A percentile compares a stretch with the other conserved stretches of the same genome.
phyloP scores from a whole-genome alignment of 2,888 invertebrate genomes.

The Coleophora flavipennella region DNA sequence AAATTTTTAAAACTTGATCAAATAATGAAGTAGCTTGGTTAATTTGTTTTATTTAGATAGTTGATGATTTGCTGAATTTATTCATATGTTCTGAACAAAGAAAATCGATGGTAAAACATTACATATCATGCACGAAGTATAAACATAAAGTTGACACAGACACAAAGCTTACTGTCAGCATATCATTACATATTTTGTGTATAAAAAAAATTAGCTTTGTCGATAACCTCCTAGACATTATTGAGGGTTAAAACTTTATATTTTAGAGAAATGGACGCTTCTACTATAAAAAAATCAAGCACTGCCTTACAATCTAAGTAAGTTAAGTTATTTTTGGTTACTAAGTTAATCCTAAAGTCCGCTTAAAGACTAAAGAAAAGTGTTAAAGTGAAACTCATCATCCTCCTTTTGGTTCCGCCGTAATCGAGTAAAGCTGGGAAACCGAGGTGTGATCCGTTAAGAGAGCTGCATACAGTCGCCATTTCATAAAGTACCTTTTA shows the following conservation, averaged over 20 bases:
- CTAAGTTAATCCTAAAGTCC: conserved; percentile 27
- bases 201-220: conserved; percentile 11
- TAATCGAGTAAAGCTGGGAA: conserved; percentile 23
- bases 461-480: conserved; percentile 28
- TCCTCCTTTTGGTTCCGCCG: conserved; percentile 34
- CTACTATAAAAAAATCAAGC: conserved; percentile 46
- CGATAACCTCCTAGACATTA: conserved; percentile 6
- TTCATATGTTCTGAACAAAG: no score
- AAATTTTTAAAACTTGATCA: no score
- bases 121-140: conserved; percentile 65
- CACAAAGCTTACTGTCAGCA: conserved; percentile 46
- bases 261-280: conserved; percentile 41
- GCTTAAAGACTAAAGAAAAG: conserved; percentile 22
- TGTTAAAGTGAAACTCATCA: conserved; percentile 28
- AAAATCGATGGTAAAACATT: no score
- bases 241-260: conserved; percentile 5
- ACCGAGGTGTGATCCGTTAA: conserved; percentile 23
- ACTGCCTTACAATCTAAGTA: conserved; percentile 69
- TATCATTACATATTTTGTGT: conserved; percentile 47
- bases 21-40: no score
- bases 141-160: conserved; percentile 17
- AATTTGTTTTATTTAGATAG: not conserved
- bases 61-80: not conserved
- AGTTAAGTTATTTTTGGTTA: conserved; percentile 37
- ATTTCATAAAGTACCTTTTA: conserved; percentile 5